A percentile compares a stretch with the other conserved stretches of the same genome.
These are phyloP conservation scores for Spicauda simplicius DNA, from an alignment of 2,888 invertebrate species.

Conservation along the genomic window DNA sequence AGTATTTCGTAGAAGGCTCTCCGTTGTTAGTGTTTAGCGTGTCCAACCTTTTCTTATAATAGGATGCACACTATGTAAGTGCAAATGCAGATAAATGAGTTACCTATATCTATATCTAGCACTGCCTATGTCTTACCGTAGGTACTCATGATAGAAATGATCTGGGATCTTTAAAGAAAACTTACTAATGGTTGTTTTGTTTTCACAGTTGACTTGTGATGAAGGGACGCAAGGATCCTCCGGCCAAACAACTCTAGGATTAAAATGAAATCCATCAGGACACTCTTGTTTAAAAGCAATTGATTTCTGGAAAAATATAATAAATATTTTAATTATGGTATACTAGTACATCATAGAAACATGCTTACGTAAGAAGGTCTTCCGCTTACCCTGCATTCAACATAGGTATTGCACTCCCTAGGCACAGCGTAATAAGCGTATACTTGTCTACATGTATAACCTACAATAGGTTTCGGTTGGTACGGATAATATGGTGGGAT, in stretches of 20 bases:
- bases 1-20: too few species aligned
- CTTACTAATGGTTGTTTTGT: constrained; percentile 60
- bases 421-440: constrained; percentile 69
- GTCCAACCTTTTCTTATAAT: too few species aligned
- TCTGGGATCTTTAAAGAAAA: background rate
- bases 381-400: constrained; percentile 85
- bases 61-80: too few species aligned
- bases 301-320: constrained; percentile 17
- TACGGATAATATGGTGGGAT: background rate
- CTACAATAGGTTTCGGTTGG: background rate
- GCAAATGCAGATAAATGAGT: too few species aligned
- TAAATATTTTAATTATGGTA: too few species aligned
- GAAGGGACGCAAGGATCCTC: constrained; percentile 93
- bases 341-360: too few species aligned
- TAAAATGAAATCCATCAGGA: constrained; percentile 91
- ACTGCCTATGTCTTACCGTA: too few species aligned
- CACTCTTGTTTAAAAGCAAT: constrained; percentile 86
- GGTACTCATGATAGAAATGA: too few species aligned
- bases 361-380: background rate
- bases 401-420: constrained; percentile 88
- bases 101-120: too few species aligned
- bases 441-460: constrained; percentile 52
- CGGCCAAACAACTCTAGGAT: constrained; percentile 86
- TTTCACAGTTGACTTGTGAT: constrained; percentile 89
- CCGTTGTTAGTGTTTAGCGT: too few species aligned